Conservation (phyloP, 2,888 invertebrate species). For the Biston betularia region DNA sequence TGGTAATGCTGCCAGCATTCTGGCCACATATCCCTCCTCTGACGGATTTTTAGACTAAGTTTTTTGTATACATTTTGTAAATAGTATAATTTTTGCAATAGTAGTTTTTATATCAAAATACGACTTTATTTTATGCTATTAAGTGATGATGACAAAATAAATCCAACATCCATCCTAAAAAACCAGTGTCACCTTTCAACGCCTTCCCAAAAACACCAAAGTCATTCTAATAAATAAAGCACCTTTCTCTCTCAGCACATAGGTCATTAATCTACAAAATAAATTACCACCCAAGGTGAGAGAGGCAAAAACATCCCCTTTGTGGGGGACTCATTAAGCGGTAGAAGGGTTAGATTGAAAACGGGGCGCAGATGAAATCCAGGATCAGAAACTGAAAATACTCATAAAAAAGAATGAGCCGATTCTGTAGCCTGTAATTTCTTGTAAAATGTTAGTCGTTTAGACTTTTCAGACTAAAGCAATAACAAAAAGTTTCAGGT, state of each 20-base stretch:
- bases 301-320: conserved; percentile 14
- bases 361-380: neutral
- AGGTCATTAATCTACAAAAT: conserved; percentile 38
- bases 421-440: too few species aligned
- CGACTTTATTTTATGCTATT: too few species aligned
- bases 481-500: too few species aligned
- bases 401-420: neutral
- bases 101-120: too few species aligned
- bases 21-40: too few species aligned
- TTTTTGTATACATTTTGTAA: too few species aligned
- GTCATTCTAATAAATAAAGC: conserved; percentile 20
- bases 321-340: conserved; percentile 16
- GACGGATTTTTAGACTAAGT: too few species aligned
- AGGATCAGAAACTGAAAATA: neutral
- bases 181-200: conserved; percentile 12
- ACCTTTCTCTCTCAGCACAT: conserved; percentile 12
- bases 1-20: too few species aligned
- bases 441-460: too few species aligned
- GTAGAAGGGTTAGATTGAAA: conserved; percentile 16
- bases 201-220: conserved; percentile 7
- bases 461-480: too few species aligned
- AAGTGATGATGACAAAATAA: neutral
- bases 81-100: too few species aligned
- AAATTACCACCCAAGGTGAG: conserved; percentile 34
- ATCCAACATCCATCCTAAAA: neutral